Conservation (phyloP, 1,140 invertebrate species). For the Thrips palmi region DNA sequence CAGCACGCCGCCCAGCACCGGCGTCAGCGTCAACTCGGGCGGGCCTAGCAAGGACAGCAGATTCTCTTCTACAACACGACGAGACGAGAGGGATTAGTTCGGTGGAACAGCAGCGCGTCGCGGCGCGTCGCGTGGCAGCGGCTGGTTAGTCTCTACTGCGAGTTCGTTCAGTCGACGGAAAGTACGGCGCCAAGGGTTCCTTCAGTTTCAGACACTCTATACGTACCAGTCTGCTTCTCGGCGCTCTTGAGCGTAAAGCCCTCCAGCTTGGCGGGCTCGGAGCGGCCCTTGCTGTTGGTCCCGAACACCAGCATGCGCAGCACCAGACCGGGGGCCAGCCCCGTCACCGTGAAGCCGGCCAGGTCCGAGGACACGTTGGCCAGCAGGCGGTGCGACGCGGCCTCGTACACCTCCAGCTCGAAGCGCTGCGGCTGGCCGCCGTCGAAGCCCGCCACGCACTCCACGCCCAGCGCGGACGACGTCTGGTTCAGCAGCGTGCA, state of each 20-base stretch:
- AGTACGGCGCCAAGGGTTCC: no score
- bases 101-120: no score
- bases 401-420: constrained; percentile 51
- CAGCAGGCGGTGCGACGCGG: constrained; percentile 37
- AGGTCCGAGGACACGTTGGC: constrained; percentile 45
- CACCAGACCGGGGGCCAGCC: constrained; percentile 43
- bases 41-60: constrained; percentile 27
- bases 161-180: no score
- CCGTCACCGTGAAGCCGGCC: constrained; percentile 46
- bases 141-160: no score
- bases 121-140: no score
- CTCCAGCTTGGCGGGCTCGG: constrained; percentile 40
- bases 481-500: constrained; percentile 63
- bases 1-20: constrained; percentile 50
- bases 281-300: constrained; percentile 66
- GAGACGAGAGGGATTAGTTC: no score
- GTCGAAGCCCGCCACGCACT: constrained; percentile 63
- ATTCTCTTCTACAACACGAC: no score
- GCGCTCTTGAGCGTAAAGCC: constrained; percentile 51
- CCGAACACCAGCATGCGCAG: constrained; percentile 57
- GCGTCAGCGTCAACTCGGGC: constrained; percentile 48
- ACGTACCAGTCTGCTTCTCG: constrained; percentile 63
- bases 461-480: constrained; percentile 54
- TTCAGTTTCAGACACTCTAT: no score
- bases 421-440: constrained; percentile 54